Base-by-base conservation (phyloP, 2,797 vertebrate species). In the Myotis vivesi region DNA sequence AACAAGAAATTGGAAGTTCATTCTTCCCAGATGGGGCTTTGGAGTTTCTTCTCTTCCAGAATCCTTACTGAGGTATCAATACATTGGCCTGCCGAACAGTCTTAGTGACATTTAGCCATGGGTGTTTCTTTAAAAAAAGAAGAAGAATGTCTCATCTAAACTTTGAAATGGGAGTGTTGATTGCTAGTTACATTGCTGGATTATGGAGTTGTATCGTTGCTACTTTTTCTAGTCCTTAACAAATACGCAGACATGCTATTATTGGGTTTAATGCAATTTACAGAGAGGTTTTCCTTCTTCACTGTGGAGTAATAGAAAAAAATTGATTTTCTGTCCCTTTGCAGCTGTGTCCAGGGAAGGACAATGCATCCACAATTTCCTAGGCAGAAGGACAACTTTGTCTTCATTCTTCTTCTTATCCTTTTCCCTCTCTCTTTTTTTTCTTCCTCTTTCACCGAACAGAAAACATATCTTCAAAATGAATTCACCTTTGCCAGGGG, bases 311-410 rank as follows among this genome's bases (percentile, higher is more conserved):
- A 95, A 96, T 81, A 90, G 38, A 25, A 91, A 94, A 92, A 97
- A 97, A 92, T 96, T 97, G 96, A 95, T 97, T 88, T 87, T 36
- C 92, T 91, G 79, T 87, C 75, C 53, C 68, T 53, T 92, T 0
- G 6, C 94, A 94, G 90, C 85, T 86, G 49, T 90, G 95, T 5
- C 77, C 90, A 83, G 75, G 12, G 8, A 71, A 28, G 68, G n/a
- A 41, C 17, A 11, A 89, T 13, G 59, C 49, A 93, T 71, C 92
- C 69, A 96, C 36, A 64, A 49, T 92, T 93, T 33, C 84, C 92
- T 38, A 90, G 82, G 72, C 64, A 73, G 91, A 44, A 55, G 41
- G 55, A 17, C 7, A 15, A 33, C 68, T 25, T 59, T 46, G 38
- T 69, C 66, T 30, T 55, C 13, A 11, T 44, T 75, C 25, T 73